Percentiles rank a stretch among this genome's conserved stretches.
These are phyloP conservation scores for Poeciliopsis retropinna DNA, from an alignment of 2,113 vertebrate species.

Conservation along the genomic window DNA sequence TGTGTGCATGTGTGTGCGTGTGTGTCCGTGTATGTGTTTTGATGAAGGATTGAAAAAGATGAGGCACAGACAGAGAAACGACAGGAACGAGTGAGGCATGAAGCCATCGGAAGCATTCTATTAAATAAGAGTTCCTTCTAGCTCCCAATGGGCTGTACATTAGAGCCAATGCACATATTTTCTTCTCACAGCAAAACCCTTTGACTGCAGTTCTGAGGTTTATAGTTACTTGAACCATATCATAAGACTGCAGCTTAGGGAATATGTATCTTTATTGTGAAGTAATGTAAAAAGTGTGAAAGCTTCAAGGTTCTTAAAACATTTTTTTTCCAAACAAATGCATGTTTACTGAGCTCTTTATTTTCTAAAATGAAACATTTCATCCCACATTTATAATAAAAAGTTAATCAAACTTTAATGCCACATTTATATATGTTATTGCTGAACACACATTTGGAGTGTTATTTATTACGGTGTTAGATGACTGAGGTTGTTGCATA, in stretches of 20 bases:
- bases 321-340: constrained; percentile 19
- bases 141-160: constrained; percentile 27
- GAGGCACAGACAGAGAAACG: constrained; percentile 26
- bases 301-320: constrained; percentile 33
- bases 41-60: constrained; percentile 43
- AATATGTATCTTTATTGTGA: constrained; percentile 42
- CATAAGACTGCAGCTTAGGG: constrained; percentile 46
- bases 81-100: constrained; percentile 33
- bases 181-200: constrained; percentile 44
- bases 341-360: constrained; percentile 7
- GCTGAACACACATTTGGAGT: neutral
- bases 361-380: neutral
- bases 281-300: constrained; percentile 17
- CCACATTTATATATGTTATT: neutral
- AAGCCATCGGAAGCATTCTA: constrained; percentile 42
- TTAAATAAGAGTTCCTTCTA: constrained; percentile 37
- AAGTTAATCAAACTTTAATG: constrained; percentile 12
- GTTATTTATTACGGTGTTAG: neutral
- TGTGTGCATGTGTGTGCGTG: constrained; percentile 20
- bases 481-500: constrained; percentile 8
- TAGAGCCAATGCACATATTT: constrained; percentile 49
- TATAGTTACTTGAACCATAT: constrained; percentile 59
- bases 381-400: neutral
- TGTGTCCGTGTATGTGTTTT: constrained; percentile 22
- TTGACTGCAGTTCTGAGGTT: constrained; percentile 43